phyloP scores from a whole-genome alignment of 2,113 vertebrate species.

The Ahaetulla prasina region DNA sequence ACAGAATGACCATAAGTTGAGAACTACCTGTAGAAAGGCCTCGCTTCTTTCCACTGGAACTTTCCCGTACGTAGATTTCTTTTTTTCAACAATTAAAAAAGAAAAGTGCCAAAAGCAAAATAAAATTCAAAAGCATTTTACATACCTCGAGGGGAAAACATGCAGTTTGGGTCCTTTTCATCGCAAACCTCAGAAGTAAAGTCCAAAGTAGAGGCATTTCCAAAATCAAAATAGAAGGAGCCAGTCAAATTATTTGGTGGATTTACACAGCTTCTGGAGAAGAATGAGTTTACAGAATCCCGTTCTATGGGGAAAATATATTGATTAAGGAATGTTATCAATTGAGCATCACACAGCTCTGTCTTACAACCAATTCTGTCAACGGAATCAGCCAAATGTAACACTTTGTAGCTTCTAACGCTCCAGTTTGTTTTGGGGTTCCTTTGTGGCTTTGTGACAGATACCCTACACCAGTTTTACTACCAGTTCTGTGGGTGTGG shows the following conservation, averaged over 20 bases:
- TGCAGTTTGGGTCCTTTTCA: no score
- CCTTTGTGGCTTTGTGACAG: background rate
- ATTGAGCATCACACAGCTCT: no score
- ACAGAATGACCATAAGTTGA: no score
- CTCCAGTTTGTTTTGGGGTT: background rate
- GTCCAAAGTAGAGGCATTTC: accelerated
- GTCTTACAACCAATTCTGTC: background rate
- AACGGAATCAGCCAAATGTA: background rate
- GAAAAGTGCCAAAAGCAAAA: background rate
- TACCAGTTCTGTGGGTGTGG: no score
- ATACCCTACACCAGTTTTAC: background rate
- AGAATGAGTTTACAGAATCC: accelerated
- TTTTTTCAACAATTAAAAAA: background rate
- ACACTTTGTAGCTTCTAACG: background rate
- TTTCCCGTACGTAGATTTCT: background rate
- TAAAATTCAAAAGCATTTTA: background rate
- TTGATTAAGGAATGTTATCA: background rate
- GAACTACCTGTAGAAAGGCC: background rate
- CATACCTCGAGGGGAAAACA: accelerated
- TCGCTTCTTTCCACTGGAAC: background rate
- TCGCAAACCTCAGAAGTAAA: background rate
- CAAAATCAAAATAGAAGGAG: background rate
- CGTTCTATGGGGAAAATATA: background rate
- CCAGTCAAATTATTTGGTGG: accelerated
- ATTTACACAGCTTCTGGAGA: background rate